These are phyloP conservation scores for Drosophila nigrodunni DNA, from an alignment of 1,140 invertebrate genomes.

Conservation along the genomic window DNA sequence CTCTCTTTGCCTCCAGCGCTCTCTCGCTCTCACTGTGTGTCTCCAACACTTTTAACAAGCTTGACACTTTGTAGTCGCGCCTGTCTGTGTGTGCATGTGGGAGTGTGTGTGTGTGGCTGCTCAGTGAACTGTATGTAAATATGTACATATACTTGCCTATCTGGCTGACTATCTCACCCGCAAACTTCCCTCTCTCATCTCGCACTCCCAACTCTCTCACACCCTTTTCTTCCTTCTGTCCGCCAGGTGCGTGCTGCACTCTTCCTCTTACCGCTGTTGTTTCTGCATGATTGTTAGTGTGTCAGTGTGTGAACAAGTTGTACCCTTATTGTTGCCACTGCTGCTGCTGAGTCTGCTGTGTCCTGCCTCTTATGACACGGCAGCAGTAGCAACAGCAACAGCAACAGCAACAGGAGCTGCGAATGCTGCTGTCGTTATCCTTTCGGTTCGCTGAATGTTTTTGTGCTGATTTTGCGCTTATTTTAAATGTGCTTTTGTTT, in stretches of 20 bases:
- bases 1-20: neutral
- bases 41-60: constrained; percentile 11
- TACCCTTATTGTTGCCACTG: constrained; percentile 62
- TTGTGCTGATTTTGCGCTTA: constrained; percentile 80
- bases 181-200: neutral
- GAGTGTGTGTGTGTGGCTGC: constrained; percentile 41
- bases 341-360: constrained; percentile 21
- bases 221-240: constrained; percentile 22
- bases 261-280: constrained; percentile 13
- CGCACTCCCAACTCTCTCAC: neutral
- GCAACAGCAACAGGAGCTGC: too few relatives aligned
- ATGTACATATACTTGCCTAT: constrained; percentile 64
- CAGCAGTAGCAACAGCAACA: neutral
- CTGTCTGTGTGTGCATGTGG: constrained; percentile 13
- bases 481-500: constrained; percentile 73
- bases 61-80: constrained; percentile 31
- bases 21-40: neutral
- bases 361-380: neutral
- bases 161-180: constrained; percentile 21
- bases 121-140: constrained; percentile 80
- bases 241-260: constrained; percentile 30
- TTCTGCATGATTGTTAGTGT: constrained; percentile 66
- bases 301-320: constrained; percentile 70
- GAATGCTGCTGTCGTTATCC: constrained; percentile 54
- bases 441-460: constrained; percentile 74